A percentile compares a stretch with the other conserved stretches of the same genome.
These are phyloP conservation scores for Falco rusticolus DNA, from an alignment of 2,797 vertebrate species.

Conservation along the genomic window DNA sequence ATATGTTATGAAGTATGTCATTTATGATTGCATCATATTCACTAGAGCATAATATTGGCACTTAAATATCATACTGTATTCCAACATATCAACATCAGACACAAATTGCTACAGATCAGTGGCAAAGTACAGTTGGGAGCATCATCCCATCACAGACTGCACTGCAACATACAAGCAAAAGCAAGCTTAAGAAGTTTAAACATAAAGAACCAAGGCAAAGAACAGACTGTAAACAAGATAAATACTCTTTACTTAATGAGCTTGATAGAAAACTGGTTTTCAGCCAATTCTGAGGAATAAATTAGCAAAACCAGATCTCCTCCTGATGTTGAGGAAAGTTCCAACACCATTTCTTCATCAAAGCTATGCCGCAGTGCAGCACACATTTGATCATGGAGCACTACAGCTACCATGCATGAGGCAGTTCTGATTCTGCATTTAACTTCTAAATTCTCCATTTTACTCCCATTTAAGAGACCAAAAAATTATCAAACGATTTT, in stretches of 20 bases:
- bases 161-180: background rate
- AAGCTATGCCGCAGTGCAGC: background rate
- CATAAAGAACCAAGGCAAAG: background rate
- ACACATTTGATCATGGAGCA: background rate
- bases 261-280: background rate
- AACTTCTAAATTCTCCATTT: background rate
- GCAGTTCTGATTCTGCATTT: background rate
- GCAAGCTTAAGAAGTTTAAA: background rate
- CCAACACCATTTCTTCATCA: background rate
- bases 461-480: background rate
- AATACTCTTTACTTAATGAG: background rate
- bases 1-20: background rate
- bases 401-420: background rate
- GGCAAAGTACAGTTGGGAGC: background rate
- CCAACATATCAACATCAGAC: background rate
- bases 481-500: background rate
- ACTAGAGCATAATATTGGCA: background rate
- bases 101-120: background rate
- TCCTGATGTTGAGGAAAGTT: background rate
- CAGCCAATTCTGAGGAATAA: background rate
- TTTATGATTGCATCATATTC: background rate
- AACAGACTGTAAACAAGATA: background rate
- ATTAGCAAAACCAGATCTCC: background rate
- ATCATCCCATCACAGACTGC: background rate
- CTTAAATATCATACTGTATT: background rate